Percentiles rank a stretch among this genome's conserved stretches.
Conservation (phyloP, 2,888 invertebrate genomes). For the Lasius fuliginosus region DNA sequence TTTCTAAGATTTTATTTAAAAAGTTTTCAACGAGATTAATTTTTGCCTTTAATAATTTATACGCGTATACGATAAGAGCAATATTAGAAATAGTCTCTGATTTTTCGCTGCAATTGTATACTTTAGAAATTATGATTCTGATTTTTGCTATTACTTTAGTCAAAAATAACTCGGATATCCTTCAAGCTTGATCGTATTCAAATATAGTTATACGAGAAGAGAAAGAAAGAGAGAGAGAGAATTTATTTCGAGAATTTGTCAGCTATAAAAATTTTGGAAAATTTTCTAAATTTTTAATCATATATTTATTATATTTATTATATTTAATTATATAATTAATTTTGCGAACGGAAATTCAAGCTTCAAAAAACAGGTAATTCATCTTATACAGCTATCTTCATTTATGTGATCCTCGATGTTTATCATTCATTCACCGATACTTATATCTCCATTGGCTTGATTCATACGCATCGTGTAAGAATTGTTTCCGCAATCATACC, state of each 20-base stretch:
- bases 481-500: slow-evolving; percentile 64
- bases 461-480: slow-evolving; percentile 31
- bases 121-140: not conserved
- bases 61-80: not conserved
- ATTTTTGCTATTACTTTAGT: not conserved
- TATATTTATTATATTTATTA: not conserved
- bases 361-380: not conserved
- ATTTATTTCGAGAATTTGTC: not conserved
- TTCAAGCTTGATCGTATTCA: not conserved
- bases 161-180: not conserved
- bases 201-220: not conserved
- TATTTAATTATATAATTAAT: not conserved
- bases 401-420: slow-evolving; percentile 39
- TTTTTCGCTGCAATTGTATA: not conserved
- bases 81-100: not conserved
- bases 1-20: not conserved
- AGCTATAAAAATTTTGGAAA: not conserved
- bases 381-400: not conserved
- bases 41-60: not conserved
- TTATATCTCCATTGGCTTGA: slow-evolving; percentile 62
- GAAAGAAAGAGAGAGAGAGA: not conserved
- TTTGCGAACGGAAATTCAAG: not conserved
- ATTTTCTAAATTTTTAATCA: not conserved
- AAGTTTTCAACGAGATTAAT: not conserved
- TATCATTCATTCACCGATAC: slow-evolving; percentile 70